Evolutionary conservation across 2,797 vertebrate genomes (phyloP).

Genomic region (Thamnophis elegans): DNA sequence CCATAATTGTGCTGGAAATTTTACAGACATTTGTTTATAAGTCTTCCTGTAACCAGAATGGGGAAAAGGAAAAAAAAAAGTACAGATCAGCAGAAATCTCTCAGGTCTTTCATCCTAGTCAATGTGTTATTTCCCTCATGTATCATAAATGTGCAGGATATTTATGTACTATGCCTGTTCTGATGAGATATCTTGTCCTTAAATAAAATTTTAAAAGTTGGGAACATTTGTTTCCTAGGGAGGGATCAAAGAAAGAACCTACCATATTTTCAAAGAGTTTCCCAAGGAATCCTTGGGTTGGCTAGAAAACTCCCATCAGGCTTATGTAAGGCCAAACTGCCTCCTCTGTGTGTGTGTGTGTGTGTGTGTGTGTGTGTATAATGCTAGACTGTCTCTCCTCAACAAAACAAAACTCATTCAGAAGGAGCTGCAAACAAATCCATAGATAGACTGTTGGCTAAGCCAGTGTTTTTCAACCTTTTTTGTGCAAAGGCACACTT

Average conservation of each 20-base stretch:
- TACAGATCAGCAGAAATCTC: background rate
- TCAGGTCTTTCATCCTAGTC: background rate
- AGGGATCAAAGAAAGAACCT: background rate
- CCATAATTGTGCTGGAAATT: background rate
- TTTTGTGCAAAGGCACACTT: no score
- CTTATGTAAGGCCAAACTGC: background rate
- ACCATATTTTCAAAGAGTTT: background rate
- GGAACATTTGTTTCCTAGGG: background rate
- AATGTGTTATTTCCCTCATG: background rate
- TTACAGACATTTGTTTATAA: background rate
- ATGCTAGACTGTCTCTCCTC: background rate
- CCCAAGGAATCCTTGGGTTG: background rate
- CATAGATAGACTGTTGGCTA: background rate
- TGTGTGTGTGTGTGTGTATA: no score
- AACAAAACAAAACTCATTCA: background rate
- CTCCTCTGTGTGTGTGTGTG: no score
- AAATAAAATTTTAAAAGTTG: background rate
- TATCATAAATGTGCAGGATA: background rate
- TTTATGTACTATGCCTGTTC: background rate
- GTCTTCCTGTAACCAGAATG: background rate
- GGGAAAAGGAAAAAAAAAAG: background rate
- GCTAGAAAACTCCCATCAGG: background rate
- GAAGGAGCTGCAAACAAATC: conserved; percentile 18
- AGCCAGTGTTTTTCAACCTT: no score
- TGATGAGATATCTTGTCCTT: background rate